Evolutionary conservation across 2,113 vertebrate genomes (phyloP), one percentile per base, ranked within the genome.

Genomic region (Sminthopsis crassicaudata): DNA sequence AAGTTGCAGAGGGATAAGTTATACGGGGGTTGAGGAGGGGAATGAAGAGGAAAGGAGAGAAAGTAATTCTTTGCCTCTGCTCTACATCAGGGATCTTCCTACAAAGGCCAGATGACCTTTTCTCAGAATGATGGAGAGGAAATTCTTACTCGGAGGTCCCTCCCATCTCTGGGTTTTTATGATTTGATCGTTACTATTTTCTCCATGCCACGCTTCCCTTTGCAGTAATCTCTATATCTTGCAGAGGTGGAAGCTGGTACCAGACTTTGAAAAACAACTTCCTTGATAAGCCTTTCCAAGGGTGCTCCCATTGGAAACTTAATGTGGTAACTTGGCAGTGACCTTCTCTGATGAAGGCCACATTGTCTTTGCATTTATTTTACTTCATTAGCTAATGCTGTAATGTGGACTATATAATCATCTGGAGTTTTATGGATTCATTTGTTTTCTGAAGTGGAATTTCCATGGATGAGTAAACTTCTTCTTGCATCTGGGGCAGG

Each of bases 381-480:
- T 0, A 26, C 94, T 23, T 90, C 48, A 6, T 90, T 94, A 36
- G 57, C 50, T 88, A 91, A 93, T 92, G 89, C 92, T 19, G 67
- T 14, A 27, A 36, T 3, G 0, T 9, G 53, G 91, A 46, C 76
- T 19, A 8, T 88, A 53, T 94, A 95, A 4, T 91, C 92, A 92
- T 50, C 11, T 7, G 27, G 93, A 96, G 24, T 91, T 96, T 89
- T 93, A 46, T 2, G 36, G 93, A 94, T 95, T 96, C 46, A 0
- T 95, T 84, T 96, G 90, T 93, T 96, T 97, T 96, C 96, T 97
- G 95, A 97, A 95, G 96, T 96, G 90, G 92, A 90, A 94, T 97
- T 98, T 98, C 97, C 53, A 48, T 0, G 90, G 92, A 89, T 94
- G 96, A 96, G 90, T 67, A 93, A 97, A 95, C 96, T 93, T 46